phyloP scores from a whole-genome alignment of 2,888 invertebrate genomes.

The Drosophila neotestacea region DNA sequence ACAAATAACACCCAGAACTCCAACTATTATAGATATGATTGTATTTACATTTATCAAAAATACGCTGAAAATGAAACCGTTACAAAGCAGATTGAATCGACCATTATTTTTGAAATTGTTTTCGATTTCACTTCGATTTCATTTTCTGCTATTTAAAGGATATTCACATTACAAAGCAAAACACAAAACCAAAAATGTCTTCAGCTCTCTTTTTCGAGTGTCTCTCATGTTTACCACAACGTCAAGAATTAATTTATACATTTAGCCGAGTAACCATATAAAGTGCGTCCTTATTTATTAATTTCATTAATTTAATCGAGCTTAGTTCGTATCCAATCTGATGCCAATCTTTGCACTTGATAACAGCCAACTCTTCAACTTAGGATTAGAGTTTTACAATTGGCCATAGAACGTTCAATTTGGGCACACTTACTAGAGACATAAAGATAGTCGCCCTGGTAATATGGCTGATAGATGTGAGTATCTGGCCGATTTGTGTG shows the following conservation, averaged over 20 bases:
- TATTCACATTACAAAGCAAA: slow-evolving; percentile 22
- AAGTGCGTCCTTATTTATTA: slow-evolving; percentile 52
- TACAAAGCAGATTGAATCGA: not conserved
- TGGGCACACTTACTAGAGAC: slow-evolving; percentile 90
- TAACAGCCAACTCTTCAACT: slow-evolving; percentile 56
- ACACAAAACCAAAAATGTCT: slow-evolving; percentile 1
- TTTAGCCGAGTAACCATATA: slow-evolving; percentile 55
- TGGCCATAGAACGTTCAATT: slow-evolving; percentile 38
- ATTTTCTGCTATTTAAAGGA: slow-evolving; percentile 1
- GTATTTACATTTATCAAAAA: slow-evolving; percentile 10
- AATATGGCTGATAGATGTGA: slow-evolving; percentile 93
- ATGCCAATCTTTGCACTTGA: slow-evolving; percentile 65
- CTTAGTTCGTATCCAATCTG: slow-evolving; percentile 14
- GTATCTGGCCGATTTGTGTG: slow-evolving; percentile 91
- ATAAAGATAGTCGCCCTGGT: slow-evolving; percentile 91
- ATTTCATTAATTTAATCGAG: slow-evolving; percentile 5
- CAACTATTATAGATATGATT: not conserved
- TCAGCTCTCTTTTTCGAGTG: slow-evolving; percentile 10
- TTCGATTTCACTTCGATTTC: slow-evolving; percentile 13
- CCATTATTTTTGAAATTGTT: not conserved
- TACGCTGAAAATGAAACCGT: not conserved
- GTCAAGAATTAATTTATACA: slow-evolving; percentile 58
- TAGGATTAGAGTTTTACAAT: slow-evolving; percentile 48
- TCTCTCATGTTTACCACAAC: slow-evolving; percentile 44
- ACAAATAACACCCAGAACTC: slow-evolving; percentile 15